Evolutionary conservation across 2,113 vertebrate species (phyloP), one percentile per base, ranked within the genome.

Genomic region (Gila orcuttii): DNA sequence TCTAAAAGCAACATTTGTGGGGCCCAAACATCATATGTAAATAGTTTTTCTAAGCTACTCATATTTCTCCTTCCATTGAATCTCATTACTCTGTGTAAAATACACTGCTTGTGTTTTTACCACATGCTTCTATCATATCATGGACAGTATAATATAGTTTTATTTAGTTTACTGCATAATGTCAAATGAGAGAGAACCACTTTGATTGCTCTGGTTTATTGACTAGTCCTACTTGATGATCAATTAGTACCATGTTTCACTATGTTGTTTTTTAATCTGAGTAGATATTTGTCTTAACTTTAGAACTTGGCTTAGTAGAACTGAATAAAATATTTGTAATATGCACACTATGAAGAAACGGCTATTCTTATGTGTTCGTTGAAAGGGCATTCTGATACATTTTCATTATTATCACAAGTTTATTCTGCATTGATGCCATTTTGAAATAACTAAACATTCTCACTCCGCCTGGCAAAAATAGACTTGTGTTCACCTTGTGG

Each of bases 221-320:
- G 15, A 47, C 73, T 31, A 76, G 50, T 76, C 25, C 25, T 50
- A 11, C n/a, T 3, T 47, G 3, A 25, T 28, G 42, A 28, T 25
- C 39, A 47, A 3, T 25, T 45, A 64, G 59, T 21, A 64, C 59
- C 8, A 31, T 9, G 3, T 3, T 80, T 64, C n/a, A 47, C 45
- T 64, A 60, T 57, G 31, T n/a, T 80, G n/a, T 81, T 81, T 64
- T 31, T 81, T 66, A 66, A 81, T 47, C 6, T 17, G 13, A 79
- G 21, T 52, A 52, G 45, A 52, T 47, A n/a, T 74, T 45, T 74
- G 75, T 19, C 55, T 15, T n/a, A 25, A 47, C 23, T 66, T 1
- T 47, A 47, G 8, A 80, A 80, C 47, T 15, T 23, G 52, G 23
- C 13, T 79, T 12, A 11, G 23, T 12, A 31, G 23, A n/a, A n/a